These are phyloP conservation scores for Scaptomyza cyrtandrae DNA, from an alignment of 2,888 invertebrate genomes.

Conservation along the genomic window DNA sequence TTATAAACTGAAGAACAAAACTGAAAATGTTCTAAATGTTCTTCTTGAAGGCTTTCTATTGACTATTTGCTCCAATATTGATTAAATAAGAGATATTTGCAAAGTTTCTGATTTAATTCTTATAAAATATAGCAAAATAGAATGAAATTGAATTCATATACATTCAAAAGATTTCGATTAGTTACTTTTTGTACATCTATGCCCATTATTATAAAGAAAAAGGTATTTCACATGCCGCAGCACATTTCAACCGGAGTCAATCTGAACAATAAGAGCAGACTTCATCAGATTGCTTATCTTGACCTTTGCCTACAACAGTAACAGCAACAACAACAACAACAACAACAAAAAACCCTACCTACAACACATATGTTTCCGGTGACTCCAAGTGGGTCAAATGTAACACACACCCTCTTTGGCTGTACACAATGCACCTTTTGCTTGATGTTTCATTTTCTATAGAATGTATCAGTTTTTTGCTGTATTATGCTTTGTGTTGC, in stretches of 20 bases:
- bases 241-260: background rate
- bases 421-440: constrained; percentile 15
- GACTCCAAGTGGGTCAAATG: constrained; percentile 39
- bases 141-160: too few relatives aligned
- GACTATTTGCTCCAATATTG: background rate
- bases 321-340: background rate
- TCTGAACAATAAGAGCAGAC: constrained; percentile 12
- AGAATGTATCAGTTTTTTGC: constrained; percentile 22
- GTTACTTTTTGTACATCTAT: too few relatives aligned
- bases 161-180: too few relatives aligned
- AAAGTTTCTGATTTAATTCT: background rate
- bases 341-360: too few relatives aligned
- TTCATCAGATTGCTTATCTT: constrained; percentile 37
- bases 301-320: constrained; percentile 24
- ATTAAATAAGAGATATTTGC: background rate
- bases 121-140: background rate
- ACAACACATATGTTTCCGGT: background rate
- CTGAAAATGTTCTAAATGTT: background rate
- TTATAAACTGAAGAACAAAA: background rate
- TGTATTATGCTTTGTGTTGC: constrained; percentile 18
- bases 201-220: background rate
- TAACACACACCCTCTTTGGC: background rate
- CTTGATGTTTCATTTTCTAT: constrained; percentile 29
- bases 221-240: background rate
- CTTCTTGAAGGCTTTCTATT: background rate